Percentiles rank a stretch among this genome's conserved stretches.
Conservation (phyloP, 2,113 vertebrate species). For the Lipophrys pholis region DNA sequence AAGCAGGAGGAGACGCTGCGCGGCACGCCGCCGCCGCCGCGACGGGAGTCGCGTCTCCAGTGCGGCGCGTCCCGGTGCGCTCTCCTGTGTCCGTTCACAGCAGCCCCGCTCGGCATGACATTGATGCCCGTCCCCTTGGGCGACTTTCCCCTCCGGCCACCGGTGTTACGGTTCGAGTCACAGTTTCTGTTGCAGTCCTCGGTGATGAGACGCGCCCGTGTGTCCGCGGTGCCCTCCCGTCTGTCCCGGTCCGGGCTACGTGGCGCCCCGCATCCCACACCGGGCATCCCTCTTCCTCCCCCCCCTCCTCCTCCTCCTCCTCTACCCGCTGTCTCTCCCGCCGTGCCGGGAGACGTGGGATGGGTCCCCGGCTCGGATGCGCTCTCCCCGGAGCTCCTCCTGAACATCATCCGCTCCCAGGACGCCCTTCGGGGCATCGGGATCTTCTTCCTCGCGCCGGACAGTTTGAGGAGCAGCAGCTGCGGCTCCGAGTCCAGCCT, state of each 20-base stretch:
- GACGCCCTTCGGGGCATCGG: constrained; percentile 54
- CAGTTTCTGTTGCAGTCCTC: constrained; percentile 32
- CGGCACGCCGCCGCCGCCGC: constrained; percentile 33
- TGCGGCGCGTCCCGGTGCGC: constrained; percentile 22
- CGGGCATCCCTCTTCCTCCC: constrained; percentile 27
- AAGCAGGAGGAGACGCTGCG: constrained; percentile 22
- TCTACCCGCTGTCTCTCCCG: constrained; percentile 2
- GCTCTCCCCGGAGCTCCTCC: constrained; percentile 54
- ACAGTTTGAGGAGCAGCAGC: constrained; percentile 75
- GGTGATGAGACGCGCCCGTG: background rate
- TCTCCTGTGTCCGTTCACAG: constrained; percentile 26
- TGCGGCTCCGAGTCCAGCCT: constrained; percentile 80
- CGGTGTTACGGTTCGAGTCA: constrained; percentile 39
- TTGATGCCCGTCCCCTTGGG: constrained; percentile 13
- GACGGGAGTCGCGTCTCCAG: constrained; percentile 28
- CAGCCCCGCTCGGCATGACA: constrained; percentile 28
- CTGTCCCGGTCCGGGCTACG: constrained; percentile 54
- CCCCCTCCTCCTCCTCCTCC: constrained; percentile 15
- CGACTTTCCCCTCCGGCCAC: constrained; percentile 33
- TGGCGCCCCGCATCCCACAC: constrained; percentile 61
- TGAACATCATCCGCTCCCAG: constrained; percentile 66
- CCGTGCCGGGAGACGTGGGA: constrained; percentile 24
- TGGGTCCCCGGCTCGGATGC: constrained; percentile 12
- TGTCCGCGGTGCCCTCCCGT: background rate
- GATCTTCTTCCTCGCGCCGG: constrained; percentile 70